Evolutionary conservation across 2,797 vertebrate species (phyloP).

Genomic region (Phylloscopus collybita): DNA sequence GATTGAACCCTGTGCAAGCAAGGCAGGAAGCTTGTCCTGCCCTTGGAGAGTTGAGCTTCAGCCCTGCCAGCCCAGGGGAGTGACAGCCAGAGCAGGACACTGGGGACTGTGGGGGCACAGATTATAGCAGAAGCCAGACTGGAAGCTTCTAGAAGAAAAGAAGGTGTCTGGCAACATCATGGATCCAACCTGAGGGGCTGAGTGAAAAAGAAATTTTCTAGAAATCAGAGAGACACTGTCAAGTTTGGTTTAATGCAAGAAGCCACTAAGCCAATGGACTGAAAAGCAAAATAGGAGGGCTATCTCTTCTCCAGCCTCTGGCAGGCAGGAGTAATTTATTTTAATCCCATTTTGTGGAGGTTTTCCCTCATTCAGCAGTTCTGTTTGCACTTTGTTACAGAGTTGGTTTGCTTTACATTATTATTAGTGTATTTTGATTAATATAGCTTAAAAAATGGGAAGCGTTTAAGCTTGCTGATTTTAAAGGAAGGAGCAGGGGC

Average conservation of each 20-base stretch:
- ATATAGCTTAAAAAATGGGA: neutral
- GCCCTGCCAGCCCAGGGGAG: fast-evolving
- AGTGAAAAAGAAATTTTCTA: neutral
- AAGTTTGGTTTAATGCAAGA: neutral
- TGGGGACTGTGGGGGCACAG: neutral
- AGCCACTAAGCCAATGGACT: neutral
- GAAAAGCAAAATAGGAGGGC: neutral
- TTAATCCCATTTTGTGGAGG: neutral
- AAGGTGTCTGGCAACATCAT: neutral
- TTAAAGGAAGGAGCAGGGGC: neutral
- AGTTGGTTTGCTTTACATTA: neutral
- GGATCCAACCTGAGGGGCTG: neutral
- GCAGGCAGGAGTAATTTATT: neutral
- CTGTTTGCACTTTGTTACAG: neutral
- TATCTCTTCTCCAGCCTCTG: neutral
- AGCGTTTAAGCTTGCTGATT: neutral
- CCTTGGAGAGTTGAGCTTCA: neutral
- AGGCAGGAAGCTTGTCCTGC: neutral
- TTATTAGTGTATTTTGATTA: neutral
- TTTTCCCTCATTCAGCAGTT: conserved; percentile 8
- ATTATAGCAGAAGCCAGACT: neutral
- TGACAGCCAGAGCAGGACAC: neutral
- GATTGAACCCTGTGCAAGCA: neutral
- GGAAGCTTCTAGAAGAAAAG: neutral
- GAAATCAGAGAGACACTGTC: neutral